Evolutionary conservation across 2,888 invertebrate genomes (phyloP), one percentile per base, ranked within the genome.

Genomic region (Caenorhabditis wallacei): DNA sequence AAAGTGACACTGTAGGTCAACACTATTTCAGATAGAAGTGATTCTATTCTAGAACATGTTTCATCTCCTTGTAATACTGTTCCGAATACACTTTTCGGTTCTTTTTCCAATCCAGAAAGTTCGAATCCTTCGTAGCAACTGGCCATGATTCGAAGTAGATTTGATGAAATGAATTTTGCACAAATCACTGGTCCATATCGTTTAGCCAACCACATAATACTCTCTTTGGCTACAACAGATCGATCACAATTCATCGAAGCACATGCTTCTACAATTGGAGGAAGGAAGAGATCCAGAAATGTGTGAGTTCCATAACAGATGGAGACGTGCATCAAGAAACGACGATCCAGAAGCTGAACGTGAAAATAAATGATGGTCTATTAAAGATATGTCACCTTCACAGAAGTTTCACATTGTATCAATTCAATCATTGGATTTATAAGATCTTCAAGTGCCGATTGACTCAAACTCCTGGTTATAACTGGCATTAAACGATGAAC

Each of bases 151-250:
- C 97, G 95, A 13, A 98, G 93, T 85, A 99, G 94, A 72, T 86
- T 88, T 7, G 89, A 72, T 0, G 97, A 96, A 35, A 98, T 94
- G 93, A 96, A 95, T 87, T 96, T 95, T 51, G 97, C 96, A 0
- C 97, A 96, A 26, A 98, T 94, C 59, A 98, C 96, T 0, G 98
- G 98, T 0, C 98, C 98, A 20, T 98, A 93, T 84, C 97, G 94
- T 93, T 97, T 96, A 0, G 97, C 95, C 79, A 98, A 85, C 90
- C 90, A 90, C 54, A 89, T 57, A 5, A 90, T 86, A 26, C 84
- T 87, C 24, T 90, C 90, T 71, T 88, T 89, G 4, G 89, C 89
- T 3, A 89, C 89, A 0, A 87, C 80, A 8, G 85, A 84, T 69
- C 89, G 46, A 66, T 88, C 85, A 16, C 84, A 71, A 20, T 84